phyloP scores from a whole-genome alignment of 2,113 vertebrate genomes.

The Gyps fulvus region DNA sequence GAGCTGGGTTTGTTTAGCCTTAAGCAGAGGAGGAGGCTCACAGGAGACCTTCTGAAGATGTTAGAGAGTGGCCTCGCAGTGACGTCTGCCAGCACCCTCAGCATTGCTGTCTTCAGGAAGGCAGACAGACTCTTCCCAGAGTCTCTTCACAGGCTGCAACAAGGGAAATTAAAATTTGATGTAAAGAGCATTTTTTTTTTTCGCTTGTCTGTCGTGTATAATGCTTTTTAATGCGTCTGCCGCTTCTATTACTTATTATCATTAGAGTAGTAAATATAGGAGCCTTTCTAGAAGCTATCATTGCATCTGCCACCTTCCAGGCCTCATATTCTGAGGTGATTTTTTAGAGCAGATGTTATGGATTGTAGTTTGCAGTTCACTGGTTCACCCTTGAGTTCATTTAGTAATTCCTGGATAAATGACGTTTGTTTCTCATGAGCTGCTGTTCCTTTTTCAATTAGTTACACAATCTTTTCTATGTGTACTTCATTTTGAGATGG shows the following conservation, averaged over 20 bases:
- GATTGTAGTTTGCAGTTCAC: not conserved
- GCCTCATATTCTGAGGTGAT: not conserved
- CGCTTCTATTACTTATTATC: not conserved
- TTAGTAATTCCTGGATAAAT: not conserved
- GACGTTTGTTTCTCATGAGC: not conserved
- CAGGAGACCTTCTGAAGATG: not conserved
- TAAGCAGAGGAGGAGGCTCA: not conserved
- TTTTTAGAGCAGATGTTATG: not conserved
- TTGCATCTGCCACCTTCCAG: not conserved
- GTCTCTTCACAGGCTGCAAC: not conserved
- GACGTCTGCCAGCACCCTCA: not conserved
- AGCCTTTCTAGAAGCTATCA: not conserved
- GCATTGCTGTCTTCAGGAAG: not conserved
- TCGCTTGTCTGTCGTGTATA: not conserved
- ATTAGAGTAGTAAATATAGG: not conserved
- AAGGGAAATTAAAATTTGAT: not conserved
- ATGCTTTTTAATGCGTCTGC: not conserved
- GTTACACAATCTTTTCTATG: not conserved
- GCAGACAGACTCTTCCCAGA: not conserved
- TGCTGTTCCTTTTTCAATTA: not conserved
- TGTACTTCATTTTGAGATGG: not conserved
- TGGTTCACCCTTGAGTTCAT: not conserved
- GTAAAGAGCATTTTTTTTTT: not conserved
- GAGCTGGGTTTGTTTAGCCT: not conserved
- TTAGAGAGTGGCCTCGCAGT: not conserved